These are phyloP conservation scores for Botia kubotai DNA, from an alignment of 2,797 vertebrate species.

Conservation along the genomic window DNA sequence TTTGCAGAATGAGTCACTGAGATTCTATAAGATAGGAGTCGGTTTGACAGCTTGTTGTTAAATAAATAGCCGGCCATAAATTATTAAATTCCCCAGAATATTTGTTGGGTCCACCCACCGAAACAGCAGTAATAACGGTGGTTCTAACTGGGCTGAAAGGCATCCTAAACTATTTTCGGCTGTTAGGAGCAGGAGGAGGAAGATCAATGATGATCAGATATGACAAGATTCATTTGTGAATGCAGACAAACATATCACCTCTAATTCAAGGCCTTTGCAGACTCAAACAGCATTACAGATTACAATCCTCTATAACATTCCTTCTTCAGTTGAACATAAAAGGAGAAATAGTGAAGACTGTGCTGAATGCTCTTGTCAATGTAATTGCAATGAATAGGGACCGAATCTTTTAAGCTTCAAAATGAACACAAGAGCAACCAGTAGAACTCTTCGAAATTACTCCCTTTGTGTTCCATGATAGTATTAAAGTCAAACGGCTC, in stretches of 20 bases:
- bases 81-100: slow-evolving; percentile 59
- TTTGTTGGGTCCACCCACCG: slow-evolving; percentile 53
- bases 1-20: slow-evolving; percentile 70
- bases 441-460: neutral
- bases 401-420: neutral
- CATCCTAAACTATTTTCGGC: slow-evolving; percentile 23
- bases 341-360: neutral
- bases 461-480: neutral
- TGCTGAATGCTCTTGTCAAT: neutral
- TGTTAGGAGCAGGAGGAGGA: neutral
- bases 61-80: slow-evolving; percentile 74
- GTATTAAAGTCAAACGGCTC: neutral
- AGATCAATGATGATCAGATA: slow-evolving; percentile 27
- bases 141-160: neutral
- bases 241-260: slow-evolving; percentile 1
- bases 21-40: slow-evolving; percentile 66
- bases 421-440: neutral
- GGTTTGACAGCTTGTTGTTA: slow-evolving; percentile 74
- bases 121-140: neutral
- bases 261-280: neutral
- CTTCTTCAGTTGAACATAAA: neutral
- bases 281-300: neutral
- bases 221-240: slow-evolving; percentile 33
- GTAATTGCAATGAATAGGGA: neutral
- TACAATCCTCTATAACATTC: neutral